Evolutionary conservation across 2,113 vertebrate genomes (phyloP).

Genomic region (Malurus melanocephalus): DNA sequence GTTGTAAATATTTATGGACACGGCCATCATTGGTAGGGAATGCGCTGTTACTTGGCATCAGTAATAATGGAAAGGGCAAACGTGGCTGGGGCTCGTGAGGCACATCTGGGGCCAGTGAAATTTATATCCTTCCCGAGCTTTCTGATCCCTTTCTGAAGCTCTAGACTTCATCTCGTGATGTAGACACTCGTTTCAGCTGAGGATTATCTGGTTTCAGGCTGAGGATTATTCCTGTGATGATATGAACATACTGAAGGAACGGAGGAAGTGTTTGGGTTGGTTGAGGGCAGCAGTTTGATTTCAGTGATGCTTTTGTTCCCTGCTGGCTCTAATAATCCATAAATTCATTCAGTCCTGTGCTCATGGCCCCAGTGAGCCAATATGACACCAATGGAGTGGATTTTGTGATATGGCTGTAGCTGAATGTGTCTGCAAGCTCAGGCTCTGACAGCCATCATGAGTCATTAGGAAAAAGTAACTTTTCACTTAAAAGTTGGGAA

Average conservation of each 20-base stretch:
- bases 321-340: background rate
- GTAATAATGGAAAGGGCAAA: conserved; percentile 17
- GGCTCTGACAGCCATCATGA: background rate
- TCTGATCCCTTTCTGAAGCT: background rate
- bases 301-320: background rate
- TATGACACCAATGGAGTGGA: background rate
- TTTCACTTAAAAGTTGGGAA: background rate
- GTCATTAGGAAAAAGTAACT: background rate
- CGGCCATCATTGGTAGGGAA: conserved; percentile 40
- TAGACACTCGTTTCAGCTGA: background rate
- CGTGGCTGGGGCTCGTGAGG: background rate
- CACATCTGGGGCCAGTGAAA: background rate
- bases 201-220: background rate
- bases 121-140: background rate
- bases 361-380: background rate
- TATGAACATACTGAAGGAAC: background rate
- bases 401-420: rapidly evolving
- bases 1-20: conserved; percentile 72
- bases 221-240: background rate
- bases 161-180: background rate
- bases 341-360: background rate
- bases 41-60: background rate
- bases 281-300: background rate
- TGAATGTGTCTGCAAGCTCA: background rate
- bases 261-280: background rate